Percentiles rank a stretch among this genome's conserved stretches.
Evolutionary conservation across 2,888 invertebrate genomes (phyloP).

Genomic region (Hyles lineata): DNA sequence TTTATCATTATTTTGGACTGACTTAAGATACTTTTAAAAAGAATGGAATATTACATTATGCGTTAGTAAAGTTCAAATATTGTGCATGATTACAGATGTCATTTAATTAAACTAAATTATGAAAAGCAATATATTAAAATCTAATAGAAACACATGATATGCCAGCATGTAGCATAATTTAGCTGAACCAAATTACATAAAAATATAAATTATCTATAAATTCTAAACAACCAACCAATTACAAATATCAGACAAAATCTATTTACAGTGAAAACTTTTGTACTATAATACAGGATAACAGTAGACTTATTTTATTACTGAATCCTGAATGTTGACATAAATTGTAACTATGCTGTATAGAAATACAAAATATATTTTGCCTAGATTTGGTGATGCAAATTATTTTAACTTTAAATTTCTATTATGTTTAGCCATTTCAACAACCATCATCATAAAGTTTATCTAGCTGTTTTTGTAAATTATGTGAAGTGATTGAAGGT

Average conservation of each 20-base stretch:
- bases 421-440: constrained; percentile 36
- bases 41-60: not conserved
- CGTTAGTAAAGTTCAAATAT: constrained; percentile 1
- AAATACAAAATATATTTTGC: not conserved
- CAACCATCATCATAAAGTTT: constrained; percentile 67
- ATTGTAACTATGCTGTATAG: not conserved
- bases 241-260: not conserved
- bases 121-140: not conserved
- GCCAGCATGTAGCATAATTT: constrained; percentile 48
- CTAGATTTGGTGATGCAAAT: not conserved
- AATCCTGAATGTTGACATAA: not conserved
- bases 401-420: not conserved
- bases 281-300: not conserved
- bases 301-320: not conserved
- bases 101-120: not conserved
- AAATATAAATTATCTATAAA: not conserved
- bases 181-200: not conserved
- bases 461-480: constrained; percentile 73
- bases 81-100: not conserved
- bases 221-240: not conserved
- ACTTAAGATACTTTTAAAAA: not conserved
- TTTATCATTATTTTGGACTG: no score
- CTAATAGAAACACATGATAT: not conserved
- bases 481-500: constrained; percentile 69
- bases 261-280: not conserved